Percentiles rank a stretch among this genome's conserved stretches.
These are phyloP conservation scores for Trachops cirrhosus DNA, from an alignment of 2,797 vertebrate species.

Conservation along the genomic window DNA sequence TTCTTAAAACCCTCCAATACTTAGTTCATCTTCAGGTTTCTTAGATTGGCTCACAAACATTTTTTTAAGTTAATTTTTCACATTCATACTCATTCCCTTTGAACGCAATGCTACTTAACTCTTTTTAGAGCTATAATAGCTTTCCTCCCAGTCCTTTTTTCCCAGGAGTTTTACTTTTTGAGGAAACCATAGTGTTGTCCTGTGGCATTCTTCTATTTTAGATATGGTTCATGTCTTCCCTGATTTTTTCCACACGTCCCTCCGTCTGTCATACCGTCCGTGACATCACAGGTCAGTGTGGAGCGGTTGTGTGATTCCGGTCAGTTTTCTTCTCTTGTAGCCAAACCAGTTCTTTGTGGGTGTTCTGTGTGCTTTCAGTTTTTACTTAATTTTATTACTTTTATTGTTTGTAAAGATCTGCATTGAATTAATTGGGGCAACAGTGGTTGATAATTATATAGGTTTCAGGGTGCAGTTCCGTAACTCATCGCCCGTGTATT, in stretches of 20 bases:
- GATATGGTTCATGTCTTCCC: background rate
- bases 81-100: background rate
- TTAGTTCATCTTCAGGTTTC: background rate
- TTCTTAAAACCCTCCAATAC: background rate
- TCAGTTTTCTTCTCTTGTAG: background rate
- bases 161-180: background rate
- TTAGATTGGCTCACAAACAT: background rate
- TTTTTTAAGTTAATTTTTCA: background rate
- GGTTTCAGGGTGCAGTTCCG: background rate
- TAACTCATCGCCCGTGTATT: fast-evolving
- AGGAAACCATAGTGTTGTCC: background rate
- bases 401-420: background rate
- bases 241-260: background rate
- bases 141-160: background rate
- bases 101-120: background rate
- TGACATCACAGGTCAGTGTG: background rate
- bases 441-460: background rate
- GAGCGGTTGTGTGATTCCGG: background rate
- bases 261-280: background rate
- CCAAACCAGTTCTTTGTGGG: background rate
- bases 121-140: background rate
- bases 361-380: background rate
- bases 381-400: too few relatives aligned
- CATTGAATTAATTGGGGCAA: background rate
- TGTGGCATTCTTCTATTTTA: background rate